Conservation (phyloP, 2,888 invertebrate genomes). For the Chloroclystis v-ata region DNA sequence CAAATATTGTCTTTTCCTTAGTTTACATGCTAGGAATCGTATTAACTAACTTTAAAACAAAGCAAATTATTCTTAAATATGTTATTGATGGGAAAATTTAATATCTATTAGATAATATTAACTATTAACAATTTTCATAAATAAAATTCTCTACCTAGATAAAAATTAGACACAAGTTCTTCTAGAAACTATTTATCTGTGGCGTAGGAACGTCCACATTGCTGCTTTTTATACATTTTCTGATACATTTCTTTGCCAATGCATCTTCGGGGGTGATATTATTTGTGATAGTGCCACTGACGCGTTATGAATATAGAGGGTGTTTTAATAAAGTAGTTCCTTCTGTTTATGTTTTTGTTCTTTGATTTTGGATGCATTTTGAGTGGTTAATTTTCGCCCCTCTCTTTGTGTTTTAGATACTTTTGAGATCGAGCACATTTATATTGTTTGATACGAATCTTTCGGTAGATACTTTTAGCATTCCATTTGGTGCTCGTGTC, state of each 20-base stretch:
- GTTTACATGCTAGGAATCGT: too few species aligned
- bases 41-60: too few species aligned
- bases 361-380: slow-evolving; percentile 17
- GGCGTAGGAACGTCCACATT: slow-evolving; percentile 28
- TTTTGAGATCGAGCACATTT: background rate
- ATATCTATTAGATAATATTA: too few species aligned
- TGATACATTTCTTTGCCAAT: slow-evolving; percentile 77
- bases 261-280: slow-evolving; percentile 75
- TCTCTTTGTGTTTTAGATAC: too few species aligned
- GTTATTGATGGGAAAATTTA: too few species aligned
- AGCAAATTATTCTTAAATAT: too few species aligned
- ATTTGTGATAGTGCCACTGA: slow-evolving; percentile 72
- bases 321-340: slow-evolving; percentile 71
- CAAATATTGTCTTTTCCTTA: too few species aligned
- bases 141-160: too few species aligned
- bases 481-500: slow-evolving; percentile 31
- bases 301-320: slow-evolving; percentile 77
- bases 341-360: slow-evolving; percentile 32
- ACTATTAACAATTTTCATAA: too few species aligned
- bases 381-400: slow-evolving; percentile 10
- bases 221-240: slow-evolving; percentile 73
- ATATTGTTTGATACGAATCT: too few species aligned
- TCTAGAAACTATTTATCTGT: slow-evolving; percentile 25
- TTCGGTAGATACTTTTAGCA: background rate
- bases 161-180: too few species aligned